Percentiles rank a stretch among this genome's conserved stretches.
phyloP scores from a whole-genome alignment of 2,888 invertebrate species.

The Napeogenes inachia region DNA sequence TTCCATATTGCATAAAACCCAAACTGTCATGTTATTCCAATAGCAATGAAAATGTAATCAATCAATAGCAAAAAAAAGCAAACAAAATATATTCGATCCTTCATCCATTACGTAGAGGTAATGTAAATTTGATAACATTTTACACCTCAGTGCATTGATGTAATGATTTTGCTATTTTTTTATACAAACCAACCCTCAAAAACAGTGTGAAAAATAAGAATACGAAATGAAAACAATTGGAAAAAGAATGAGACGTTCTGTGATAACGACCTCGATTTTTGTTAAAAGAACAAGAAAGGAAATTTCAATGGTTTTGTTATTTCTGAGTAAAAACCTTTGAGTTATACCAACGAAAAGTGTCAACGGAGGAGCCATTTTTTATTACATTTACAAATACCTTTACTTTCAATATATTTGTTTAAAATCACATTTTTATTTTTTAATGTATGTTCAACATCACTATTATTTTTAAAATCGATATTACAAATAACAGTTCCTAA shows the following conservation, averaged over 20 bases:
- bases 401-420: too few relatives aligned
- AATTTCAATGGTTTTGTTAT: not conserved
- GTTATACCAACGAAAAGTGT: not conserved
- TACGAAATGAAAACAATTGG: constrained; percentile 4
- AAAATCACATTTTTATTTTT: too few relatives aligned
- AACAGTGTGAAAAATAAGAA: constrained; percentile 10
- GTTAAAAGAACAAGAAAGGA: constrained; percentile 1
- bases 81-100: not conserved
- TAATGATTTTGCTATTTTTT: constrained; percentile 28
- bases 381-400: too few relatives aligned
- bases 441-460: not conserved
- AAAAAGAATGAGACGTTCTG: constrained; percentile 2
- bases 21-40: not conserved
- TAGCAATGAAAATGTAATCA: not conserved
- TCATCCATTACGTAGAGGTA: constrained; percentile 12
- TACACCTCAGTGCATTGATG: constrained; percentile 22
- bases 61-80: not conserved
- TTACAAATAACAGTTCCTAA: constrained; percentile 11
- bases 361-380: not conserved
- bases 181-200: constrained; percentile 1
- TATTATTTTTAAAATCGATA: not conserved
- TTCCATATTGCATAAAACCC: too few relatives aligned
- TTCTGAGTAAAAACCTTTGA: not conserved
- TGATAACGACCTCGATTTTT: constrained; percentile 4
- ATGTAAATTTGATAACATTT: constrained; percentile 29